These are phyloP conservation scores for Dryadula phaetusa DNA, from an alignment of 2,888 invertebrate species.

Conservation along the genomic window DNA sequence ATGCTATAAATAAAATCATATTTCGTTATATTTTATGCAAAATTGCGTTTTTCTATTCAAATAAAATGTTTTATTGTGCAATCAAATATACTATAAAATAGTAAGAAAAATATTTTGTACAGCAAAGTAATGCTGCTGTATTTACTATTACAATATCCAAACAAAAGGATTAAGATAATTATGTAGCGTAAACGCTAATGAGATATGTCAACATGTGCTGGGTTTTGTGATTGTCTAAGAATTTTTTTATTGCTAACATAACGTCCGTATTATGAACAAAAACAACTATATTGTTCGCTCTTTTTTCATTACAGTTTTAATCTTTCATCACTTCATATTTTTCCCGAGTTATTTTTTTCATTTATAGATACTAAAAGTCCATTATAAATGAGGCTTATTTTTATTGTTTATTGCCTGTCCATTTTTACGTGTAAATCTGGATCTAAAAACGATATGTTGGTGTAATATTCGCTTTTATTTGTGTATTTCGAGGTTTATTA, in stretches of 20 bases:
- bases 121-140: conserved; percentile 3
- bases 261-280: conserved; percentile 10
- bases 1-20: not conserved
- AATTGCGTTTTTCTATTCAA: not conserved
- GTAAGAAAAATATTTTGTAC: conserved; percentile 6
- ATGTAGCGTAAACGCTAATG: conserved; percentile 17
- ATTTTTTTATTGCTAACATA: conserved; percentile 23
- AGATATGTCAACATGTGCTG: conserved; percentile 26
- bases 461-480: too few species aligned
- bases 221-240: conserved; percentile 9
- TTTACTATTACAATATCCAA: conserved; percentile 1
- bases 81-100: conserved; percentile 2
- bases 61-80: not conserved
- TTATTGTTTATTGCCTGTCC: not conserved
- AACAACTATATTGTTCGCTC: conserved; percentile 7
- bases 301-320: conserved; percentile 20
- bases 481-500: too few species aligned
- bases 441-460: too few species aligned
- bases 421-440: not conserved
- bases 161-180: conserved; percentile 23
- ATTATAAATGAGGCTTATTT: conserved; percentile 3
- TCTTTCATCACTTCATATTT: conserved; percentile 1
- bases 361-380: not conserved
- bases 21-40: conserved; percentile 7
- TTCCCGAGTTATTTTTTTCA: not conserved